Evolutionary conservation across 2,888 invertebrate species (phyloP), one percentile per base, ranked within the genome.

Genomic region (Ypsolopha scabrella): DNA sequence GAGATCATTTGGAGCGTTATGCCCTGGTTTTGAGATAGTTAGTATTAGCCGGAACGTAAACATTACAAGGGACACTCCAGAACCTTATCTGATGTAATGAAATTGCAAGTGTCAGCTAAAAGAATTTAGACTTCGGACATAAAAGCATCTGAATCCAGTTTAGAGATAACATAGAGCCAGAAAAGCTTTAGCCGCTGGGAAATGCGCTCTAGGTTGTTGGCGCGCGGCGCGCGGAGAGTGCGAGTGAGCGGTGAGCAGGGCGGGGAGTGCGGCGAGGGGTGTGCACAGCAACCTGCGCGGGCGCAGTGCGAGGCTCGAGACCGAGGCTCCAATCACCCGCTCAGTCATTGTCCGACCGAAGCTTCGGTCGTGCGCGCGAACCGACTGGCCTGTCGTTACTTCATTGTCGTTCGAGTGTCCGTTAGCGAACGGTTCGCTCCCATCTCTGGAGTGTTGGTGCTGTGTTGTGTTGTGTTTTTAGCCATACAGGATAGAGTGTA

Each of bases 401-500:
- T 65, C 69, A 68, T 68, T 68, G 75, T 77, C 74, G 72, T 70
- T 65, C 70, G 73, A 74, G 81, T 77, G 77, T 71, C 77, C 75
- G 78, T 78, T 75, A 72, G 63, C 70, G 72, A 78, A 75, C 78
- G 75, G 75, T 75, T 68, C 62, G 69, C 78, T 78, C 75, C 72
- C 64, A 70, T 62, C 70, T 64, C 60, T 70, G 76, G 79, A 80
- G 81, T 74, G 68, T 68, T 72, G 73, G 79, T 83, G 80, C 67
- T 77, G 86, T 86, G 85, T 66, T 62, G 85, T 85, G 80, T 76
- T 67, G 85, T 83, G 80, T 80, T 83, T 86, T 72, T 78, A 75
- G 86, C 80, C 66, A 72, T 86, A 86, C 82, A 80, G 72, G 67
- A 65, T 65, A 68, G 70, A 75, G 83, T 86, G 86, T 86, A 86